These are phyloP conservation scores for Eupelmus urozonus DNA, from an alignment of 2,888 invertebrate species.

Conservation along the genomic window DNA sequence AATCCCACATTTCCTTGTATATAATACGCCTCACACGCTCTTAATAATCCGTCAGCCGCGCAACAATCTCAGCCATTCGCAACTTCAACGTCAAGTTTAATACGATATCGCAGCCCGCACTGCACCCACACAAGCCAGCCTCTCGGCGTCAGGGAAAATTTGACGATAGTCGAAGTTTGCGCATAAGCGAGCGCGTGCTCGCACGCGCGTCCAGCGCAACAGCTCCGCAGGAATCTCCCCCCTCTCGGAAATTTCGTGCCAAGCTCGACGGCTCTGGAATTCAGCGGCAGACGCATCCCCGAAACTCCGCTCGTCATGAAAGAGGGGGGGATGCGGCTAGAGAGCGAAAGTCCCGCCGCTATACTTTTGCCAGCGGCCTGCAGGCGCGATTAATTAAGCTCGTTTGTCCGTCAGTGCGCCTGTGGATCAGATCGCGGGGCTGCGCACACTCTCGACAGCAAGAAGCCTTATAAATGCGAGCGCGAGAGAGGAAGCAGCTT, in stretches of 20 bases:
- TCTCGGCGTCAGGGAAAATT: slow-evolving; percentile 17
- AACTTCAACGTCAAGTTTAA: slow-evolving; percentile 36
- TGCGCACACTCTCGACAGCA: slow-evolving; percentile 56
- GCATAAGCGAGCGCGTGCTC: slow-evolving; percentile 5
- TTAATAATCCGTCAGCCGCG: slow-evolving; percentile 27
- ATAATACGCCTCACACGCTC: slow-evolving; percentile 29
- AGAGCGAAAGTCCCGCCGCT: slow-evolving; percentile 13
- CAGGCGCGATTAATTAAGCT: slow-evolving; percentile 69
- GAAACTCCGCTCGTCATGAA: slow-evolving; percentile 15
- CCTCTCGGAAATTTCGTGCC: slow-evolving; percentile 9
- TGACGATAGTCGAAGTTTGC: slow-evolving; percentile 34
- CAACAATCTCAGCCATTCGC: slow-evolving; percentile 41
- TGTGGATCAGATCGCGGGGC: slow-evolving; percentile 71
- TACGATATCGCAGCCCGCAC: neutral
- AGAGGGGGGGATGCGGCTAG: too few relatives aligned
- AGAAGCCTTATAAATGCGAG: slow-evolving; percentile 70
- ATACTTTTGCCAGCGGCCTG: slow-evolving; percentile 29
- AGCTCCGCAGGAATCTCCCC: slow-evolving; percentile 44
- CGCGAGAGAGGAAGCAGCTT: slow-evolving; percentile 59
- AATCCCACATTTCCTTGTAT: neutral
- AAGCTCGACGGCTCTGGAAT: slow-evolving; percentile 12
- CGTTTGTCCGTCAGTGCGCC: slow-evolving; percentile 70
- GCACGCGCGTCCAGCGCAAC: slow-evolving; percentile 10
- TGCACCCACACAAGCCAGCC: neutral
- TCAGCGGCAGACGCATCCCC: neutral